Evolutionary conservation across 2,113 vertebrate species (phyloP).

Genomic region (Parus major): DNA sequence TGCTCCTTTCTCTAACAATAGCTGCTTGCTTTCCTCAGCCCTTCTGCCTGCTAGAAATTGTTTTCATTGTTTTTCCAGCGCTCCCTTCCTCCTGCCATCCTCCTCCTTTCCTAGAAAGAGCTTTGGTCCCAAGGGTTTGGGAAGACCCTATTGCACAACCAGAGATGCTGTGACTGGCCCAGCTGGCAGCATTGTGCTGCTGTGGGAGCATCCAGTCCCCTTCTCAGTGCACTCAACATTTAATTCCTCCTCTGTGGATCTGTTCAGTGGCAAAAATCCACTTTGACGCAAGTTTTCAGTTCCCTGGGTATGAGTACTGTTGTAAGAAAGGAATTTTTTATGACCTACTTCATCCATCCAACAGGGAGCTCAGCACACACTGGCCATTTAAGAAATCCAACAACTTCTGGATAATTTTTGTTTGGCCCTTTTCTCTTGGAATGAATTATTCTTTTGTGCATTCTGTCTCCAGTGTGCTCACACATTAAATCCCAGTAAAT

Average conservation of each 20-base stretch:
- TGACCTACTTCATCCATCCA: neutral
- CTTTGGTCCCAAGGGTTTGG: neutral
- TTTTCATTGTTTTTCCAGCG: neutral
- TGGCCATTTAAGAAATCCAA: neutral
- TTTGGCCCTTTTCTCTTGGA: neutral
- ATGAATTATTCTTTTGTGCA: neutral
- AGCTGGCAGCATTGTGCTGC: neutral
- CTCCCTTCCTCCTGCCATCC: neutral
- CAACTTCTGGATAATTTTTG: neutral
- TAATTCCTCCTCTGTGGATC: neutral
- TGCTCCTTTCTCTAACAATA: conserved; percentile 36
- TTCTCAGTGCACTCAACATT: neutral
- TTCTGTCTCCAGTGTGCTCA: neutral
- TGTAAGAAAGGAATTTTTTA: neutral
- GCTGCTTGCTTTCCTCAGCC: neutral
- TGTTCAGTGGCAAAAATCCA: neutral
- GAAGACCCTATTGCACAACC: neutral
- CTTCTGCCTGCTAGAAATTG: neutral
- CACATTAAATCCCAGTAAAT: neutral
- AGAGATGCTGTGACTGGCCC: neutral
- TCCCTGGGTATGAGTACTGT: neutral
- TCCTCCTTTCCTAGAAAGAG: neutral
- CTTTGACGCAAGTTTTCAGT: neutral
- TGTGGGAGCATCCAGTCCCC: neutral
- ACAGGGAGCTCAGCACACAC: neutral